Evolutionary conservation across 1,140 invertebrate genomes (phyloP).

Genomic region (Procambarus clarkii): DNA sequence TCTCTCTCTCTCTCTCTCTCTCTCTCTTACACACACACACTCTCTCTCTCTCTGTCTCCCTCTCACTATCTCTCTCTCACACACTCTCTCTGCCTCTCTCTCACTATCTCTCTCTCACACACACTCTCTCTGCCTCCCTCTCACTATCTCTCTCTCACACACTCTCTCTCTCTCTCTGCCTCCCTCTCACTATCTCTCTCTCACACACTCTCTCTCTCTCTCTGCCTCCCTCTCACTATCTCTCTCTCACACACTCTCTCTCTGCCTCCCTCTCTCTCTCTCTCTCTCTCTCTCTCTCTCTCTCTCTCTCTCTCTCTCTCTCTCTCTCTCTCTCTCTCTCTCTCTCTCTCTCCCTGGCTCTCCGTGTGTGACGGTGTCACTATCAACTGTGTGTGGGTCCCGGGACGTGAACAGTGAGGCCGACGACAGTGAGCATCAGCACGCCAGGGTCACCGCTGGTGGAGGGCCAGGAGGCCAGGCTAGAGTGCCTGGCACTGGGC

Average conservation of each 20-base stretch:
- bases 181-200: neutral
- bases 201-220: neutral
- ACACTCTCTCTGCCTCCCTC: too few relatives aligned
- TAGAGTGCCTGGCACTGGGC: slow-evolving; percentile 39
- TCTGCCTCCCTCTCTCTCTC: slow-evolving; percentile 9
- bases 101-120: too few relatives aligned
- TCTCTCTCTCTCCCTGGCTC: neutral
- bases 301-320: neutral
- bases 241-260: neutral
- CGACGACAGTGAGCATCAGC: slow-evolving; percentile 26
- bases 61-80: too few relatives aligned
- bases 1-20: too few relatives aligned
- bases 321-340: neutral
- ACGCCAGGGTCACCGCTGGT: slow-evolving; percentile 25
- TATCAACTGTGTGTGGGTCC: neutral
- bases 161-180: neutral
- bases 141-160: neutral
- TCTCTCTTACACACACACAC: too few relatives aligned
- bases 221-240: neutral
- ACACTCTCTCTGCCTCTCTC: too few relatives aligned
- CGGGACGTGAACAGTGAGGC: neutral
- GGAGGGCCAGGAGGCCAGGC: slow-evolving; percentile 38
- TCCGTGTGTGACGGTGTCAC: neutral
- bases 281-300: neutral
- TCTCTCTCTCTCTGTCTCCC: too few relatives aligned